phyloP scores from a whole-genome alignment of 1,140 invertebrate species.

The Agraylea sexmaculata region DNA sequence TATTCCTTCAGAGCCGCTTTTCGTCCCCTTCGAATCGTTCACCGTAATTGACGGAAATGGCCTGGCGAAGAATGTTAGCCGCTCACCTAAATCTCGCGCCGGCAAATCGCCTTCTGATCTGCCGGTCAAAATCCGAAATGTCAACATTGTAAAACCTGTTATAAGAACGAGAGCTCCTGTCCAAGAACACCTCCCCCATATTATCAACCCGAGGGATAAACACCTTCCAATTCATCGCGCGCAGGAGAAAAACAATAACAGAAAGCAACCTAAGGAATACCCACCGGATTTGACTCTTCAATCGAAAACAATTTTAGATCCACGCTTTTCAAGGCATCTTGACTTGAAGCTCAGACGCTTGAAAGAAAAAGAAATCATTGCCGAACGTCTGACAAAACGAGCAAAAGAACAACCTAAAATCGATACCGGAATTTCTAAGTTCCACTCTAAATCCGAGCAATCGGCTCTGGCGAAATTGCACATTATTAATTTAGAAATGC shows the following conservation, averaged over 20 bases:
- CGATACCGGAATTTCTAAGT: slow-evolving; percentile 25
- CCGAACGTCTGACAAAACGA: slow-evolving; percentile 28
- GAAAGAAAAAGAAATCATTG: slow-evolving; percentile 42
- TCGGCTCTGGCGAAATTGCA: slow-evolving; percentile 17
- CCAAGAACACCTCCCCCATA: slow-evolving; percentile 2
- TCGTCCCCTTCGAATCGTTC: slow-evolving; percentile 33
- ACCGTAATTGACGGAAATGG: slow-evolving; percentile 36
- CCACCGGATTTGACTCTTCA: slow-evolving; percentile 23
- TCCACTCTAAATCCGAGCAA: slow-evolving; percentile 23
- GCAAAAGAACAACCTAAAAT: slow-evolving; percentile 22
- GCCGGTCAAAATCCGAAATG: slow-evolving; percentile 18
- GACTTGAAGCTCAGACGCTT: slow-evolving; percentile 51
- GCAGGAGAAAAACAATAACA: slow-evolving; percentile 24
- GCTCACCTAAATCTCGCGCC: slow-evolving; percentile 3
- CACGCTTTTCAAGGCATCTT: slow-evolving; percentile 48
- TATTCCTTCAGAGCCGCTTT: slow-evolving; percentile 26
- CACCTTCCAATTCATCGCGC: slow-evolving; percentile 22
- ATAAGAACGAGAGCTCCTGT: slow-evolving; percentile 20
- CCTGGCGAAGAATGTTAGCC: slow-evolving; percentile 17
- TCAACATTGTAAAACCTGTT: slow-evolving; percentile 29
- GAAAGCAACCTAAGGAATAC: slow-evolving; percentile 22
- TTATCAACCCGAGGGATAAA: slow-evolving; percentile 2
- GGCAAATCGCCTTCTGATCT: slow-evolving; percentile 2
- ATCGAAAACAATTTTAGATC: slow-evolving; percentile 29
- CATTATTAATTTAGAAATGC: slow-evolving; percentile 14